Percentiles rank a stretch among this genome's conserved stretches.
phyloP scores from a whole-genome alignment of 2,888 invertebrate species.

The Pterostichus madidus region DNA sequence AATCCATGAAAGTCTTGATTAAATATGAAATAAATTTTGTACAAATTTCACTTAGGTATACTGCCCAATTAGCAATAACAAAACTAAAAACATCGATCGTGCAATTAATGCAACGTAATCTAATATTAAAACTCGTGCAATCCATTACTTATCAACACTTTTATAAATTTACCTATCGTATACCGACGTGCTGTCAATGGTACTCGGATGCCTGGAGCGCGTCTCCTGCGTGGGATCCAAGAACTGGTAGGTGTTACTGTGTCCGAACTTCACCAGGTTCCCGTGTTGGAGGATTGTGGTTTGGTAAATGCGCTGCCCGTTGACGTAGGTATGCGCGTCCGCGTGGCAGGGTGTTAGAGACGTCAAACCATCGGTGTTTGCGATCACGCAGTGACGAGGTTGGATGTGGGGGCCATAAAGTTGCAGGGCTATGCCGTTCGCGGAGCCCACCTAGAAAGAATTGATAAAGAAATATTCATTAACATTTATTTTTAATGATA shows the following conservation, averaged over 20 bases:
- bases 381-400: constrained; percentile 96
- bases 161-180: constrained; percentile 86
- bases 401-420: constrained; percentile 95
- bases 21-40: not conserved
- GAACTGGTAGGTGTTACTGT: constrained; percentile 92
- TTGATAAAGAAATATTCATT: constrained; percentile 30
- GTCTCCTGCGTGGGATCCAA: constrained; percentile 91
- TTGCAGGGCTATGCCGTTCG: constrained; percentile 88
- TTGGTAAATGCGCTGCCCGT: constrained; percentile 94
- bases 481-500: no score
- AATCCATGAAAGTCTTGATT: no score
- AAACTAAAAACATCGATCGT: constrained; percentile 44
- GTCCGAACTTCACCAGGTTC: constrained; percentile 90
- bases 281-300: constrained; percentile 95
- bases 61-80: constrained; percentile 4
- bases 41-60: constrained; percentile 3
- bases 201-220: constrained; percentile 86
- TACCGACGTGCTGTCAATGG: constrained; percentile 83
- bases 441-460: constrained; percentile 83
- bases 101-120: constrained; percentile 24
- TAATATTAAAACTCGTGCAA: constrained; percentile 23
- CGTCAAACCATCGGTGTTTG: constrained; percentile 93
- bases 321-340: constrained; percentile 96
- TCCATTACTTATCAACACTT: not conserved
- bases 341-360: constrained; percentile 95